Evolutionary conservation across 2,797 vertebrate genomes (phyloP).

Genomic region (Euphonia xanthogaster): DNA sequence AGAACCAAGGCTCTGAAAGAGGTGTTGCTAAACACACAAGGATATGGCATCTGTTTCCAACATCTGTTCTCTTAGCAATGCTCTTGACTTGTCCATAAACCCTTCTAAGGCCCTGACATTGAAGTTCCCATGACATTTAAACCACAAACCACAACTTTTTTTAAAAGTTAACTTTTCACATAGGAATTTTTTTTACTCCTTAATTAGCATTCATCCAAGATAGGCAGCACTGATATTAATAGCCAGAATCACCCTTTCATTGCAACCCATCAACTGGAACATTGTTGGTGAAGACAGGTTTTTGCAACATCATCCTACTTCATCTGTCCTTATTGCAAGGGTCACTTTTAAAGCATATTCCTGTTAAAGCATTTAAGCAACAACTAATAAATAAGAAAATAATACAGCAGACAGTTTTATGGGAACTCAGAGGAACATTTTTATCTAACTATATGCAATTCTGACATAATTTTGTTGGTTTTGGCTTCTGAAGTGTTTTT

Average conservation of each 20-base stretch:
- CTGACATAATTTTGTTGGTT: not conserved
- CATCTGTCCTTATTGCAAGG: not conserved
- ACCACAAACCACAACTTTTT: not conserved
- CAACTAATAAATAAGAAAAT: not conserved
- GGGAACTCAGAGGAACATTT: not conserved
- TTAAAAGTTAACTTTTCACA: not conserved
- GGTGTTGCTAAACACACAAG: conserved; percentile 69
- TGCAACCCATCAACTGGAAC: not conserved
- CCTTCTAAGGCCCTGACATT: not conserved
- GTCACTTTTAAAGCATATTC: not conserved
- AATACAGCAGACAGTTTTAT: not conserved
- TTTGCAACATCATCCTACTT: not conserved
- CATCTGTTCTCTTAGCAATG: conserved; percentile 63
- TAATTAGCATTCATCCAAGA: not conserved
- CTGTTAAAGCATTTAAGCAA: not conserved
- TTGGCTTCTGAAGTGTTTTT: not conserved
- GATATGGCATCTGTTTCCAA: conserved; percentile 73
- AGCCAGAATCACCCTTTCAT: not conserved
- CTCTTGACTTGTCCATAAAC: not conserved
- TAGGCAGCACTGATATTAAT: not conserved
- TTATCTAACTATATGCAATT: not conserved
- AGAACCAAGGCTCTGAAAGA: conserved; percentile 69
- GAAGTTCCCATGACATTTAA: not conserved
- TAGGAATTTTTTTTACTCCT: not conserved
- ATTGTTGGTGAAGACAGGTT: not conserved